Evolutionary conservation across 2,888 invertebrate species (phyloP).

Genomic region (Metalampra italica): DNA sequence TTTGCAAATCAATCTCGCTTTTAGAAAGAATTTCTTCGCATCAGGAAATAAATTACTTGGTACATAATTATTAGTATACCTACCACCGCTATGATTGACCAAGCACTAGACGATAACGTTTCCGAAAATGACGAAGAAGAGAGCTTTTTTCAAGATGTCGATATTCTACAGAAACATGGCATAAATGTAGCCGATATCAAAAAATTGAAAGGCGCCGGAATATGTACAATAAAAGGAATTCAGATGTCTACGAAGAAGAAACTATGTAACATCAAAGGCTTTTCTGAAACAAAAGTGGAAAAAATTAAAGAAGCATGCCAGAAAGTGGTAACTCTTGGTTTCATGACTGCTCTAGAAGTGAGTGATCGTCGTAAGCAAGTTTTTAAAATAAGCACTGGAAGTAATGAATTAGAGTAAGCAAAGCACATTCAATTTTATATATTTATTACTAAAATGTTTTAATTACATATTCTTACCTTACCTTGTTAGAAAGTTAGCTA

Average conservation of each 20-base stretch:
- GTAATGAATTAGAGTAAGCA: constrained; percentile 84
- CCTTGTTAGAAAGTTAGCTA: too few species aligned
- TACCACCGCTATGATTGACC: constrained; percentile 54
- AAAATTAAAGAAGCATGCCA: constrained; percentile 88
- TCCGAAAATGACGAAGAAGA: constrained; percentile 81
- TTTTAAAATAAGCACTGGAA: constrained; percentile 84
- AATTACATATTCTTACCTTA: too few species aligned
- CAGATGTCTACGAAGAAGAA: constrained; percentile 89
- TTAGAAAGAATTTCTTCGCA: too few species aligned
- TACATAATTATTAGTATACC: not conserved
- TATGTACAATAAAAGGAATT: constrained; percentile 89
- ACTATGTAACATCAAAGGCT: constrained; percentile 84
- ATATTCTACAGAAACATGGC: constrained; percentile 80
- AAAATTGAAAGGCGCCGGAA: constrained; percentile 85
- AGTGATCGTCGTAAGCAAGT: constrained; percentile 84
- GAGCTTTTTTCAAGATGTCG: constrained; percentile 86
- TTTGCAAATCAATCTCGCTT: constrained; percentile 1
- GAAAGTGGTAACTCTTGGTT: constrained; percentile 81
- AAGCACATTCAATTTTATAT: not conserved
- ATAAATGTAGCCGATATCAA: constrained; percentile 86
- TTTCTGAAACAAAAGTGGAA: constrained; percentile 87
- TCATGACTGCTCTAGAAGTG: constrained; percentile 87
- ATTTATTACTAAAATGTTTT: too few species aligned
- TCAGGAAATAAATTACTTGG: too few species aligned
- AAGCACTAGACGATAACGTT: constrained; percentile 59